Base-by-base conservation (phyloP, 2,113 vertebrate species). In the Sorex araneus region DNA sequence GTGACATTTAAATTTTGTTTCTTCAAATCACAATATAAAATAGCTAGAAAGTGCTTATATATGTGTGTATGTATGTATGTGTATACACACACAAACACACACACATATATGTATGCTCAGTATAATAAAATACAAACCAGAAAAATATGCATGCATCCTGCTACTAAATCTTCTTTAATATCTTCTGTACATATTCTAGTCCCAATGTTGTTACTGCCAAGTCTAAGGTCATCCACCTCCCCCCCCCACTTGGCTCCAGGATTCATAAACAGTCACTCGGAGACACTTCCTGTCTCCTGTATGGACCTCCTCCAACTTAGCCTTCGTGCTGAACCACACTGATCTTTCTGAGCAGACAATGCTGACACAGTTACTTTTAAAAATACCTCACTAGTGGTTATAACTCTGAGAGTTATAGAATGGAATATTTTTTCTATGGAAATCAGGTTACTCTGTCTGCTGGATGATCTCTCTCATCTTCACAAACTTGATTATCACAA, bases 1-100 rank as follows among this genome's bases (percentile, higher is more conserved):
- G 64, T 74, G n/a, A 54, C 4, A 66, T 21, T 75, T 67, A 74
- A 76, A 75, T 70, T 86, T 86, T 87, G 60, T 34, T 84, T 71
- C 28, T 95, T 89, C 21, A 87, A 79, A 69, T 71, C 32, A 75
- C 23, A 92, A 63, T 30, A 71, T n/a, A 9, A 85, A 66, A 19
- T n/a, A 45, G 16, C 30, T 75, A 47, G 54, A 84, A 89, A 89
- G 91, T 47, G 28, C 67, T 81, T 88, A 69, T 60, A 4, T 85
- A 25, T n/a, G 47, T 50, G 47, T 50, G 9, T 50, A 13, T 50
- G 47, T 50, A 50, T 50, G 13, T 50, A 50, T 50, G 13, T 50
- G 13, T 50, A 50, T 13, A 50, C 47, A 50, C 13, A 50, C 13
- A 13, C 13, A 50, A 7, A 50, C 13, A 50, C 13, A 13, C 13